phyloP scores from a whole-genome alignment of 1,140 invertebrate species.

The Micrasema minimum region DNA sequence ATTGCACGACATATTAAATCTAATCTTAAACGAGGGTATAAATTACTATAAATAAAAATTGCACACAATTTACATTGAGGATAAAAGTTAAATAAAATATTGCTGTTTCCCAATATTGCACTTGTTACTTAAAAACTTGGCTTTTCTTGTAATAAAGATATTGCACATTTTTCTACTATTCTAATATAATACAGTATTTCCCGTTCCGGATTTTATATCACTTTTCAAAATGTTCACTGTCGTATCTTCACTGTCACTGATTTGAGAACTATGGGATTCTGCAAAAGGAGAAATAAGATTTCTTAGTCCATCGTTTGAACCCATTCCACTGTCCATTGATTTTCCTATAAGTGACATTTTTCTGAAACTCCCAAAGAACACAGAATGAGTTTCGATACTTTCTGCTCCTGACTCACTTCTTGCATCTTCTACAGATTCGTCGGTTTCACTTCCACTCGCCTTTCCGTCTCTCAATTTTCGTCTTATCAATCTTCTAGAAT shows the following conservation, averaged over 20 bases:
- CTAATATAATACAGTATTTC: constrained; percentile 19
- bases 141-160: neutral
- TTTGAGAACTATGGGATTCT: constrained; percentile 1
- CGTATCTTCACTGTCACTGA: constrained; percentile 28
- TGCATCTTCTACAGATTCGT: constrained; percentile 70
- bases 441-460: constrained; percentile 70
- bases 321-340: constrained; percentile 49
- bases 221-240: constrained; percentile 30
- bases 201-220: constrained; percentile 4
- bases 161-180: neutral
- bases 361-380: constrained; percentile 76
- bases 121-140: neutral
- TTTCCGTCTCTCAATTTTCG: constrained; percentile 60
- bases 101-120: constrained; percentile 40
- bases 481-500: constrained; percentile 61
- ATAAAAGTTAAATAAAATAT: constrained; percentile 33
- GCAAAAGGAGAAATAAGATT: constrained; percentile 21
- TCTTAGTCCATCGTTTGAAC: constrained; percentile 32
- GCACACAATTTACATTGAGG: constrained; percentile 34
- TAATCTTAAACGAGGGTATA: constrained; percentile 1
- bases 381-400: constrained; percentile 86
- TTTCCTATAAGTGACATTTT: constrained; percentile 57
- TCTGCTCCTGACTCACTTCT: constrained; percentile 85
- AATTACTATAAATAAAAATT: constrained; percentile 34
- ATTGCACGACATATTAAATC: constrained; percentile 52